Base-by-base conservation (phyloP, 1,140 invertebrate species). In the Nymphalis io region DNA sequence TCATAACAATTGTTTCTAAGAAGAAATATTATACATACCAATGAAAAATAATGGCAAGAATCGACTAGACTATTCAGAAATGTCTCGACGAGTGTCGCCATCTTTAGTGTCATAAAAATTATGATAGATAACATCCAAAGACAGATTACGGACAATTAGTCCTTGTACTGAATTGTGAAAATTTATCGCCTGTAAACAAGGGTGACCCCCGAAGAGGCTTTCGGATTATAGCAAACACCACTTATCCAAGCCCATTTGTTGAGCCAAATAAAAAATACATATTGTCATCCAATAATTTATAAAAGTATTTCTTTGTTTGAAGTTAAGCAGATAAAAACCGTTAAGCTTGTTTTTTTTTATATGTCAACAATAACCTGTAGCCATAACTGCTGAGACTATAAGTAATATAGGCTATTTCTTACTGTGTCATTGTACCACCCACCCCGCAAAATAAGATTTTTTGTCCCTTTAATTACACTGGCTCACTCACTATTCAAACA, bases 101-200 rank as follows among this genome's bases (percentile, higher is more conserved):
- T 51, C 15, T 27, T 39, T 62, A 62, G 16, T 62, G 18, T 15
- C n/a, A 62, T 62, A 51, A 51, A 27, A 23, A 51, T 1, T 13
- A 33, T 15, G 27, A 51, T 51, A 16, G 33, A 62, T 33, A 51
- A 33, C 38, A 33, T 51, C 60, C 18, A 18, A 42, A 27, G 60
- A 51, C 27, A 18, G 23, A 15, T 27, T 48, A 61, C 42, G 44
- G 51, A 44, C 12, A 39, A 62, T 51, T 62, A 62, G 60, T 38
- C 44, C 8, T 62, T 51, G 46, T 33, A 39, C 11, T 42, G 48
- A 48, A 62, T 62, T 62, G 48, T 21, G 48, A 33, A 18, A 51
- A 51, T 39, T 62, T 62, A 51, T 39, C 20, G 44, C 16, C 60
- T 51, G 51, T 18, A 62, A 62, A 15, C 15, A 62, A 51, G 48